phyloP scores from a whole-genome alignment of 2,113 vertebrate genomes.

The Recurvirostra avosetta region DNA sequence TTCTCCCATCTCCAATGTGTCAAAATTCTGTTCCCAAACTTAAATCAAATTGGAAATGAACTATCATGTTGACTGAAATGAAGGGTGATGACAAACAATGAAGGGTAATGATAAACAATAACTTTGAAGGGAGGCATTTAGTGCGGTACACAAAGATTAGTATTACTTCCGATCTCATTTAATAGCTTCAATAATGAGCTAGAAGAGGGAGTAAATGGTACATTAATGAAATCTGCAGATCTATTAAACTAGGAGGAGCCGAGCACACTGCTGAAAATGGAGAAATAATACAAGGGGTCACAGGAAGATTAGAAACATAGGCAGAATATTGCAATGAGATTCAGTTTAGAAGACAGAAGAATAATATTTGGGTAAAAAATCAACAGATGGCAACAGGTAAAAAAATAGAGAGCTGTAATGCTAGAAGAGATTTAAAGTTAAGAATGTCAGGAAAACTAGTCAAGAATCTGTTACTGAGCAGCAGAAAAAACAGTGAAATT shows the following conservation, averaged over 20 bases:
- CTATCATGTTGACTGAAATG: slow-evolving; percentile 42
- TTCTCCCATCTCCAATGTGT: background rate
- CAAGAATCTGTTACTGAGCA: background rate
- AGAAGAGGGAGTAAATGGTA: slow-evolving; percentile 65
- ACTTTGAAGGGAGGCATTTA: slow-evolving; percentile 53
- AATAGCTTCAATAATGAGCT: slow-evolving; percentile 67
- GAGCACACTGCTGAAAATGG: slow-evolving; percentile 39
- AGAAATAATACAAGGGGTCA: slow-evolving; percentile 58
- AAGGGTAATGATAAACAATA: slow-evolving; percentile 68
- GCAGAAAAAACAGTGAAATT: background rate
- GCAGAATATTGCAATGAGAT: slow-evolving; percentile 38
- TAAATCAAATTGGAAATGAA: slow-evolving; percentile 60
- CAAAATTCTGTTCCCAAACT: slow-evolving; percentile 51
- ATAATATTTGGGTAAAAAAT: background rate
- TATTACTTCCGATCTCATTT: slow-evolving; percentile 63
- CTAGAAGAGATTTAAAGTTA: background rate
- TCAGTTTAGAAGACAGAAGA: slow-evolving; percentile 30
- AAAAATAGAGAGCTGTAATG: background rate
- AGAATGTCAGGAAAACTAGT: background rate
- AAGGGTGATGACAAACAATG: slow-evolving; percentile 64
- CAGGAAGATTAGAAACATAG: slow-evolving; percentile 30
- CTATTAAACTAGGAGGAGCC: slow-evolving; percentile 69
- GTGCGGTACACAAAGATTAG: slow-evolving; percentile 53
- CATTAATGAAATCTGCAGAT: slow-evolving; percentile 70
- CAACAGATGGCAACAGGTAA: background rate